Evolutionary conservation across 2,888 invertebrate species (phyloP).

Genomic region (Zygogramma bicolorata): DNA sequence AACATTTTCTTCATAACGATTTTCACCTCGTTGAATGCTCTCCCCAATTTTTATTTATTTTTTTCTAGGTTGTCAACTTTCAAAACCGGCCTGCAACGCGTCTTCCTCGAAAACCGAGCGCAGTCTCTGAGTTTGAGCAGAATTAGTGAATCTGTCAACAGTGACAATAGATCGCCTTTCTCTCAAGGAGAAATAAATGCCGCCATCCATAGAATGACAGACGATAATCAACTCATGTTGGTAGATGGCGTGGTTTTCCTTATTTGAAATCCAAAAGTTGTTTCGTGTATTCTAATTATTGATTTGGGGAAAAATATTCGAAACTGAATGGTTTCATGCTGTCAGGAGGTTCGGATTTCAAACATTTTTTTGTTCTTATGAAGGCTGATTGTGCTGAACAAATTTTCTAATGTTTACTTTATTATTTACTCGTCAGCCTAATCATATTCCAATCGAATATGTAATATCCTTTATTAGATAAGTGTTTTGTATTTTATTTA

Average conservation of each 20-base stretch:
- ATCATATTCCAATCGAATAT: too few species aligned
- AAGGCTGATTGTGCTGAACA: too few species aligned
- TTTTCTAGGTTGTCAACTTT: constrained; percentile 73
- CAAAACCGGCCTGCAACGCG: constrained; percentile 77
- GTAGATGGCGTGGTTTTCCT: constrained; percentile 87
- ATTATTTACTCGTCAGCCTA: too few species aligned
- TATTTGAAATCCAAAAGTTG: constrained; percentile 76
- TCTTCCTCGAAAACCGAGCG: constrained; percentile 83
- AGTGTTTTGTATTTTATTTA: too few species aligned
- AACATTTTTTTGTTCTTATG: too few species aligned
- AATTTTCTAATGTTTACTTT: too few species aligned
- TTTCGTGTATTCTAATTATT: not conserved
- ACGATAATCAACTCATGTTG: constrained; percentile 93
- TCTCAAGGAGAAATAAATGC: constrained; percentile 78
- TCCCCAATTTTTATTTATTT: not conserved
- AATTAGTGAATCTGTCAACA: constrained; percentile 76
- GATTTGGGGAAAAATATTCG: too few species aligned
- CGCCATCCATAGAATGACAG: constrained; percentile 86
- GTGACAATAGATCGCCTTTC: constrained; percentile 73
- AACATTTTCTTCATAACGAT: not conserved
- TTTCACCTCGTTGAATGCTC: too few species aligned
- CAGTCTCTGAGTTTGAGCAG: constrained; percentile 79
- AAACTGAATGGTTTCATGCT: too few species aligned
- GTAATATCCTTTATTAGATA: too few species aligned
- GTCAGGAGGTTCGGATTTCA: too few species aligned